A percentile compares a stretch with the other conserved stretches of the same genome.
Conservation (phyloP, 2,797 vertebrate species). For the Labeo calbasu region DNA sequence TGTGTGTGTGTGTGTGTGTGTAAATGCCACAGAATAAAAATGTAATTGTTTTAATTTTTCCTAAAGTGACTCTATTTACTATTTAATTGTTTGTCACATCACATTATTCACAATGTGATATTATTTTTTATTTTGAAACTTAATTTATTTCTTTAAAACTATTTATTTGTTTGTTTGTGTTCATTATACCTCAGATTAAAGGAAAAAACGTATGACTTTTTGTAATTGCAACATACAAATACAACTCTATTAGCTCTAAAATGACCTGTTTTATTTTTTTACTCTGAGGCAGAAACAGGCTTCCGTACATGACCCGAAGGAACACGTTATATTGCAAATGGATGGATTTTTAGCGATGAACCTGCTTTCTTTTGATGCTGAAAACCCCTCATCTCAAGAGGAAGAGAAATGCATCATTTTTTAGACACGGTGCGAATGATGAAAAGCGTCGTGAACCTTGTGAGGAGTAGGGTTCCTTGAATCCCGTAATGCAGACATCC, state of each 20-base stretch:
- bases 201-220: neutral
- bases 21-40: neutral
- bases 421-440: constrained; percentile 10
- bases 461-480: constrained; percentile 24
- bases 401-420: constrained; percentile 29
- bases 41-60: neutral
- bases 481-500: constrained; percentile 40
- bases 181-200: neutral
- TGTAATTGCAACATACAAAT: neutral
- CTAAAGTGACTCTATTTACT: too few species aligned
- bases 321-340: neutral
- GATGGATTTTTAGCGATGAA: neutral
- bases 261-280: neutral
- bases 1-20: too few species aligned
- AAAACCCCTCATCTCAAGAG: constrained; percentile 8
- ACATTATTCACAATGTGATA: too few species aligned
- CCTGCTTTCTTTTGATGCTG: constrained; percentile 14
- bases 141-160: neutral
- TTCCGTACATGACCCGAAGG: neutral
- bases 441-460: constrained; percentile 22
- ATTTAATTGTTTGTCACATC: too few species aligned
- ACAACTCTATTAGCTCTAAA: neutral
- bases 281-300: neutral
- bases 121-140: neutral
- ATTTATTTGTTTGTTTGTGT: neutral